Percentiles rank a stretch among this genome's conserved stretches.
Evolutionary conservation across 92 coral and sea anemone genomes (phyloP).

Genomic region (Virgularia gustaviana): DNA sequence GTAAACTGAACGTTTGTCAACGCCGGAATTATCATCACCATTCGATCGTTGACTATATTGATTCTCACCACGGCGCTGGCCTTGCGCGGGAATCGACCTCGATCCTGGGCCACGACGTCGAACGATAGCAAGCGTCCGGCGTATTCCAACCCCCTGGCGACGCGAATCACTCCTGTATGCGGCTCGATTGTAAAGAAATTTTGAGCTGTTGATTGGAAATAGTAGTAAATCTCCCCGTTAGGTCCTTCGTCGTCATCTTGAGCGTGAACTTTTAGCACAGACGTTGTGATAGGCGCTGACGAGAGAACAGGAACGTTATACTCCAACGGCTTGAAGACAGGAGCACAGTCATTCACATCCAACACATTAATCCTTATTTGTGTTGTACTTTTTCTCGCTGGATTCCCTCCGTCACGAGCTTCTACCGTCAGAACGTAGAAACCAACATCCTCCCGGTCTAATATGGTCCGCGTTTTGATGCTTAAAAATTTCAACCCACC

Average conservation of each 20-base stretch:
- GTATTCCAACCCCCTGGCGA: constrained; percentile 52
- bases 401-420: constrained; percentile 73
- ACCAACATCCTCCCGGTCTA: constrained; percentile 78
- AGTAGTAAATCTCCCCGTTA: constrained; percentile 79
- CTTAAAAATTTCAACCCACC: constrained; percentile 77
- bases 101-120: constrained; percentile 71
- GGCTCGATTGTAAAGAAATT: constrained; percentile 67
- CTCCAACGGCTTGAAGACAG: constrained; percentile 61
- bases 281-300: constrained; percentile 63
- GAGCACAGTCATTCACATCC: constrained; percentile 78
- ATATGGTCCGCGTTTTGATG: constrained; percentile 63
- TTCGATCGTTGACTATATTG: constrained; percentile 53
- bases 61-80: constrained; percentile 65
- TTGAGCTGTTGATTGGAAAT: constrained; percentile 43
- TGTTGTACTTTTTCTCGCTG: constrained; percentile 57
- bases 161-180: constrained; percentile 66
- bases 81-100: constrained; percentile 59
- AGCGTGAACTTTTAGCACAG: constrained; percentile 78
- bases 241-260: constrained; percentile 66
- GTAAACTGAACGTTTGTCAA: constrained; percentile 48
- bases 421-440: constrained; percentile 76
- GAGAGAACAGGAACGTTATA: constrained; percentile 69
- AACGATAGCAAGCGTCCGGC: constrained; percentile 71
- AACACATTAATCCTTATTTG: constrained; percentile 77
- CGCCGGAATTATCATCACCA: constrained; percentile 38